Evolutionary conservation across 2,888 invertebrate species (phyloP).

Genomic region (Troides oblongomaculatus): DNA sequence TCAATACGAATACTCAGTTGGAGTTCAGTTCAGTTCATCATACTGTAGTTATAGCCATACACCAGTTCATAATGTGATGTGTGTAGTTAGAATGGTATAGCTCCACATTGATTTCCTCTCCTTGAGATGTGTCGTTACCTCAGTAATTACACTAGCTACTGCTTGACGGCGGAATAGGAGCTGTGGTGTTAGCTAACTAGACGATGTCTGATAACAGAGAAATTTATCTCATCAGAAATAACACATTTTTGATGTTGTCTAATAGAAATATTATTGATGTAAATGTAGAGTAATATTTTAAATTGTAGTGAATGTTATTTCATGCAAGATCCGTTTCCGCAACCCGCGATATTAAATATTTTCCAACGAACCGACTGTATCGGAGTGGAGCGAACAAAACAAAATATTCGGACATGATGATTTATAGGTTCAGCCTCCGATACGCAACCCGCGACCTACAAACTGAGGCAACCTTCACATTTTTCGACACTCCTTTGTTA

Average conservation of each 20-base stretch:
- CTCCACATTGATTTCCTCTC: no score
- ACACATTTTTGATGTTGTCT: background rate
- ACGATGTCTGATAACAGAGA: no score
- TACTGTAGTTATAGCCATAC: no score
- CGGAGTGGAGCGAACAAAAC: conserved; percentile 54
- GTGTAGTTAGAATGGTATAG: no score
- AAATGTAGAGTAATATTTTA: background rate
- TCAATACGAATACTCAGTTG: no score
- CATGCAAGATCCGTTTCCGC: conserved; percentile 17
- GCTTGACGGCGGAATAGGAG: no score
- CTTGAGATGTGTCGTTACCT: no score
- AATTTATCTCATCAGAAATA: background rate
- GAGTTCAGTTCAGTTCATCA: no score
- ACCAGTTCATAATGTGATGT: no score
- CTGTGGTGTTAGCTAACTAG: no score
- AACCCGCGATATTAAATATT: conserved; percentile 21
- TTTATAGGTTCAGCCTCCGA: conserved; percentile 73
- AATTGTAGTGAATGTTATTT: conserved; percentile 13
- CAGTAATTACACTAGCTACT: no score
- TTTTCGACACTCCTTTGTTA: conserved; percentile 76
- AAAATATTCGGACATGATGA: conserved; percentile 71
- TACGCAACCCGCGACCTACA: conserved; percentile 72
- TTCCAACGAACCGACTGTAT: conserved; percentile 39
- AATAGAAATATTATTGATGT: background rate
- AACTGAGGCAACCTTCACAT: conserved; percentile 76